A percentile compares a stretch with the other conserved stretches of the same genome.
phyloP scores from a whole-genome alignment of 2,113 vertebrate species.

The Alligator sinensis region DNA sequence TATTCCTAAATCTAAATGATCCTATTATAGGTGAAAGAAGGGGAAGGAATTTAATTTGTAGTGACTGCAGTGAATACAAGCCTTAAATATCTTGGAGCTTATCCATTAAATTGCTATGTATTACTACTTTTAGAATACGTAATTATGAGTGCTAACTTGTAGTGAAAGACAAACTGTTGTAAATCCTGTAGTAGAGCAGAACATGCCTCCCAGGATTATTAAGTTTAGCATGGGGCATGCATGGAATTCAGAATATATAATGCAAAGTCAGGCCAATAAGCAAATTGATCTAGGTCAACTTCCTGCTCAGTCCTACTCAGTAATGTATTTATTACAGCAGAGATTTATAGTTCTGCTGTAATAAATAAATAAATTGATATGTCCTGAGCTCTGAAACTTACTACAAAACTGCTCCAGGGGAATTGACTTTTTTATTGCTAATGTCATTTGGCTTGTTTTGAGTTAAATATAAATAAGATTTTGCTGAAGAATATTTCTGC shows the following conservation, averaged over 20 bases:
- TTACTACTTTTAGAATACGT: background rate
- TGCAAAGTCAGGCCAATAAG: background rate
- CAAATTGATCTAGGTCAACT: accelerated
- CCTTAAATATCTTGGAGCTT: too few species aligned
- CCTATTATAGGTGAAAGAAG: background rate
- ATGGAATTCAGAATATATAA: background rate
- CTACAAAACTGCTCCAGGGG: background rate
- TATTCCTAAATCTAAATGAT: background rate
- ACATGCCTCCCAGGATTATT: background rate
- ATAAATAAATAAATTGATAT: background rate
- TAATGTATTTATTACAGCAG: accelerated
- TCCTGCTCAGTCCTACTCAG: background rate
- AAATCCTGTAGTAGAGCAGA: background rate
- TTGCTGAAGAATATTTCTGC: background rate
- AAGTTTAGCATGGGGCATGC: accelerated
- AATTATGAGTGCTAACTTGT: background rate
- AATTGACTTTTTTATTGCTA: background rate
- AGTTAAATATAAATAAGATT: background rate
- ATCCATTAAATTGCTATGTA: too few species aligned
- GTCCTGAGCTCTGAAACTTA: background rate
- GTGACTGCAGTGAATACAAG: too few species aligned
- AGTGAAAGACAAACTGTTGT: accelerated
- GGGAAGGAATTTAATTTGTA: background rate
- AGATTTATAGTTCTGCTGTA: background rate
- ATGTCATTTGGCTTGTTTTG: background rate